Evolutionary conservation across 2,113 vertebrate genomes (phyloP).

Genomic region (Rhegmatorhina hoffmannsi): DNA sequence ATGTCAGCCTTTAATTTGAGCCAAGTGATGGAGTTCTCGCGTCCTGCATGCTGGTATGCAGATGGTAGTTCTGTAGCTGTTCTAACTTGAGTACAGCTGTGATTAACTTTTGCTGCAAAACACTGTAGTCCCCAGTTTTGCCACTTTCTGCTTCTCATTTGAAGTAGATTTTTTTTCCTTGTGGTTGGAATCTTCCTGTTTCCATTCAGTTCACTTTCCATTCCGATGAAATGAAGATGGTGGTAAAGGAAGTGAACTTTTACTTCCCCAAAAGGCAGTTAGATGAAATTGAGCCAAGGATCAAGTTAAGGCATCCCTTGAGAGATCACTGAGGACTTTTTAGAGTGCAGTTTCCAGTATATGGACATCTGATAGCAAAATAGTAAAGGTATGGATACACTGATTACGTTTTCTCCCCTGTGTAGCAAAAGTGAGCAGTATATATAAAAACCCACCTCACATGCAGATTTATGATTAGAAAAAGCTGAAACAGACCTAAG

Average conservation of each 20-base stretch:
- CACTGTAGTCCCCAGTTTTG: background rate
- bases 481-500: background rate
- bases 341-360: background rate
- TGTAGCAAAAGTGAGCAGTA: background rate
- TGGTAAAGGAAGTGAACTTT: background rate
- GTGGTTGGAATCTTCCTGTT: constrained; percentile 30
- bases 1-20: background rate
- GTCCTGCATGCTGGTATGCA: background rate
- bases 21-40: background rate
- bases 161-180: background rate
- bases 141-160: constrained; percentile 35
- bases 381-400: background rate
- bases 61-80: background rate
- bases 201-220: constrained; percentile 6
- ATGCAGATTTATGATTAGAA: background rate
- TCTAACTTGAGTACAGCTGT: background rate
- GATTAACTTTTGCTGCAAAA: background rate
- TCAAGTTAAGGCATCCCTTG: background rate
- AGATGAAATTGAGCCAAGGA: background rate
- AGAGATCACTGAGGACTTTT: background rate
- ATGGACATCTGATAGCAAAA: background rate
- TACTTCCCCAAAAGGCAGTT: background rate
- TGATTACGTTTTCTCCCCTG: background rate
- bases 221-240: background rate
- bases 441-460: background rate